Percentiles rank a stretch among this genome's conserved stretches.
phyloP scores from a whole-genome alignment of 2,113 vertebrate species.

The Halichoeres trimaculatus region DNA sequence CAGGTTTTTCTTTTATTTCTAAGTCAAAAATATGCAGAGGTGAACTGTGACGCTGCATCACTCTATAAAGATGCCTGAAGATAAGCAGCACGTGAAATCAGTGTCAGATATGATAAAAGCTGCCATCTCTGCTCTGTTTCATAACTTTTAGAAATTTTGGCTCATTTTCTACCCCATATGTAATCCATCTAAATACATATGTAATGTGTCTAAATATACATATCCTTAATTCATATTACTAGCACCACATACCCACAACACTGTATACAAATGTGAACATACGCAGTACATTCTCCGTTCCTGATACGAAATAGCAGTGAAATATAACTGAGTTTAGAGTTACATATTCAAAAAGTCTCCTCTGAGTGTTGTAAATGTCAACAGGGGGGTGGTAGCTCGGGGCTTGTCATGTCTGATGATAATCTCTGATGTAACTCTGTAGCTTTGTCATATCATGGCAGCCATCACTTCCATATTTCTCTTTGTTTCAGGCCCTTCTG shows the following conservation, averaged over 20 bases:
- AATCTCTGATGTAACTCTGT: not conserved
- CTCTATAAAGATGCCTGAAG: constrained; percentile 32
- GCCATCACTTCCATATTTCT: not conserved
- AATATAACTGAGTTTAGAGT: not conserved
- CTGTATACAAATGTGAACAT: not conserved
- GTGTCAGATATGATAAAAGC: constrained; percentile 21
- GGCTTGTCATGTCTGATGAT: not conserved
- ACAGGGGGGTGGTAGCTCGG: not conserved
- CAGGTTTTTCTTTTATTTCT: not conserved
- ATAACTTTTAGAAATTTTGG: too few species aligned
- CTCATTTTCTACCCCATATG: too few species aligned
- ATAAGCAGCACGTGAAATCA: constrained; percentile 28
- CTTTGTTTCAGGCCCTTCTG: not conserved
- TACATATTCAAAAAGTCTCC: not conserved
- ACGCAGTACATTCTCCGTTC: too few species aligned
- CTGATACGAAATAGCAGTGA: not conserved
- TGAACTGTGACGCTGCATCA: constrained; percentile 2
- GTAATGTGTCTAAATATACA: too few species aligned
- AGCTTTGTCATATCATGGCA: not conserved
- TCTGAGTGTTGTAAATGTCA: not conserved
- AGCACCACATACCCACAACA: not conserved
- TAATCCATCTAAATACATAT: too few species aligned
- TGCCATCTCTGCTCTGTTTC: too few species aligned
- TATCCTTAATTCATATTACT: too few species aligned
- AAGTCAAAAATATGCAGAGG: constrained; percentile 10